Evolutionary conservation across 1,140 invertebrate genomes (phyloP).

Genomic region (Platorchestia sp.): DNA sequence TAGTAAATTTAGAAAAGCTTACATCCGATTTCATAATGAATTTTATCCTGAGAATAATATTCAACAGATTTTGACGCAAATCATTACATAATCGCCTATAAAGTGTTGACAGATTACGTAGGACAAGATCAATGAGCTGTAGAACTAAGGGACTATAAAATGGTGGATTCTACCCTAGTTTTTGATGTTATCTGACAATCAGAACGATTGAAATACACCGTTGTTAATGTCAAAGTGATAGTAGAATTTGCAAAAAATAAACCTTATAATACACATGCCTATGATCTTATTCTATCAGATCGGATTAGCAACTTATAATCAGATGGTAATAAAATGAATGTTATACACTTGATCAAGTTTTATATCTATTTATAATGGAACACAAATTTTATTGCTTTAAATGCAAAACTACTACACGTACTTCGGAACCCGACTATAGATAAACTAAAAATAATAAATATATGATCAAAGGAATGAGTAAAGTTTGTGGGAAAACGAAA

Average conservation of each 20-base stretch:
- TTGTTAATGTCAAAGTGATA: constrained; percentile 27
- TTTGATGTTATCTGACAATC: constrained; percentile 36
- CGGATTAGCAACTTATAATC: constrained; percentile 25
- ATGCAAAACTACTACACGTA: neutral
- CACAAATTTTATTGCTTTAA: neutral
- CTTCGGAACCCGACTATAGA: neutral
- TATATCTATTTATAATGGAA: neutral
- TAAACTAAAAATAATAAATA: neutral
- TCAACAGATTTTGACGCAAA: neutral
- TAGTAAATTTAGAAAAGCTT: neutral
- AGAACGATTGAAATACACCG: constrained; percentile 43
- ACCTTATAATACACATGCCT: constrained; percentile 10
- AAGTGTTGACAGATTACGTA: neutral
- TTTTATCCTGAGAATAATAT: constrained; percentile 45
- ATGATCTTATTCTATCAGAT: constrained; percentile 44
- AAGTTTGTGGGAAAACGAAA: neutral
- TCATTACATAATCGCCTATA: neutral
- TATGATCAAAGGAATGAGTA: constrained; percentile 31
- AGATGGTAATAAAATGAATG: constrained; percentile 56
- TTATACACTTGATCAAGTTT: constrained; percentile 6
- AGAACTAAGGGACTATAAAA: neutral
- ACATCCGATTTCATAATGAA: neutral
- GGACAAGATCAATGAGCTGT: neutral
- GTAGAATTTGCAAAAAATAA: neutral
- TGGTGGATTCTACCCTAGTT: neutral